A percentile compares a stretch with the other conserved stretches of the same genome.
Conservation (phyloP, 2,888 invertebrate species). For the Suillia variegata region DNA sequence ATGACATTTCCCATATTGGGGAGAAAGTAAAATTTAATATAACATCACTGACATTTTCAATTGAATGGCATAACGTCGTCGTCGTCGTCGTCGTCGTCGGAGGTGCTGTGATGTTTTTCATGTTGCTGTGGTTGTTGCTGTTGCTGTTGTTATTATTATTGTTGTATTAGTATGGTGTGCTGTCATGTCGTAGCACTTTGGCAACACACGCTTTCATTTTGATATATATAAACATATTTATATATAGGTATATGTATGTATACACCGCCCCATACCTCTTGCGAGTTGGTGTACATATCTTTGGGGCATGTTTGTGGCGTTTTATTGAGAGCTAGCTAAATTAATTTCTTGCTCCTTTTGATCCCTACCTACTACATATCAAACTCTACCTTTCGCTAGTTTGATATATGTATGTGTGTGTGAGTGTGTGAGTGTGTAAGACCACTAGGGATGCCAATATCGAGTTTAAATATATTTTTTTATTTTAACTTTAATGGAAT, state of each 20-base stretch:
- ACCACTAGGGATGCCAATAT: no score
- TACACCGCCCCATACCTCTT: no score
- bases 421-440: constrained; percentile 15
- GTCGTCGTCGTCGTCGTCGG: no score
- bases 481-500: no score
- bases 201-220: not conserved
- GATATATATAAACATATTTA: no score
- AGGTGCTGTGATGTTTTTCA: constrained; percentile 26
- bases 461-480: no score
- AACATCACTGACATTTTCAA: constrained; percentile 24
- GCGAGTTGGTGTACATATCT: constrained; percentile 18
- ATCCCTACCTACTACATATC: constrained; percentile 10
- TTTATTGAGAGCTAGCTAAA: constrained; percentile 60
- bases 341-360: constrained; percentile 50
- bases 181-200: not conserved
- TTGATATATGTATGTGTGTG: constrained; percentile 5
- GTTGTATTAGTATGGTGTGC: not conserved
- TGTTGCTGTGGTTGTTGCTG: not conserved
- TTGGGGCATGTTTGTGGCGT: constrained; percentile 56
- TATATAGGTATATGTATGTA: no score
- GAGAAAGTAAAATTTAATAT: constrained; percentile 54
- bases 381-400: no score
- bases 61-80: no score
- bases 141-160: not conserved
- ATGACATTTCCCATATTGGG: constrained; percentile 58